Evolutionary conservation across 2,113 vertebrate genomes (phyloP), one percentile per base, ranked within the genome.

Genomic region (Canis aureus): DNA sequence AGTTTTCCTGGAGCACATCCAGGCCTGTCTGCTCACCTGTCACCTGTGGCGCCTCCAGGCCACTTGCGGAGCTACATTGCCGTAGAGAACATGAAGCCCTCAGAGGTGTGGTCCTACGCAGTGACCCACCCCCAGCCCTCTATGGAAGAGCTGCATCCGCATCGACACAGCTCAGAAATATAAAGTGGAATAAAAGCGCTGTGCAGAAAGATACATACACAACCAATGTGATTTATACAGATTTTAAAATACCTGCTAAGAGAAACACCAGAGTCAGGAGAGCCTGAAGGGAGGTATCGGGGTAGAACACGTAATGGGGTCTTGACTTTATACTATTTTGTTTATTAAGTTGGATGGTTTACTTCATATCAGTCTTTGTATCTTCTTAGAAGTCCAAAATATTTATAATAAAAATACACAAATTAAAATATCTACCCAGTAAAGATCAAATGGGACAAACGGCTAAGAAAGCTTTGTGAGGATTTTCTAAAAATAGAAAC

Each of bases 1-100:
- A 22, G n/a, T 57, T 57, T 22, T 17, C 35, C 16, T 3, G 15
- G 51, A 17, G n/a, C n/a, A 25, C 16, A 43, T 4, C 5, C 53
- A 17, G 15, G 38, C 38, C 69, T 7, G 1, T 22, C 35, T 49
- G 10, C 12, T 32, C 29, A 23, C 8, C 2, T 0, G 1, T 25
- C 67, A 5, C 8, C 55, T 11, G 23, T 19, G 22, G 19, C 17
- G 8, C 25, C 11, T 7, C 29, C n/a, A 19, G 62, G 43, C 29
- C 22, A 20, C 32, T n/a, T 0, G 38, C 29, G 8, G 51, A 29
- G 53, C 7, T 59, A 38, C 19, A 15, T 2, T 59, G n/a, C 11
- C 2, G 8, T 53, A 38, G 32, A 27, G 25, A 29, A 25, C 3
- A 8, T 1, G 10, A 8, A 35, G 67, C 17, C 53, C 67, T 38